These are phyloP conservation scores for Tachypleus tridentatus DNA, from an alignment of 1,140 invertebrate species.

Conservation along the genomic window DNA sequence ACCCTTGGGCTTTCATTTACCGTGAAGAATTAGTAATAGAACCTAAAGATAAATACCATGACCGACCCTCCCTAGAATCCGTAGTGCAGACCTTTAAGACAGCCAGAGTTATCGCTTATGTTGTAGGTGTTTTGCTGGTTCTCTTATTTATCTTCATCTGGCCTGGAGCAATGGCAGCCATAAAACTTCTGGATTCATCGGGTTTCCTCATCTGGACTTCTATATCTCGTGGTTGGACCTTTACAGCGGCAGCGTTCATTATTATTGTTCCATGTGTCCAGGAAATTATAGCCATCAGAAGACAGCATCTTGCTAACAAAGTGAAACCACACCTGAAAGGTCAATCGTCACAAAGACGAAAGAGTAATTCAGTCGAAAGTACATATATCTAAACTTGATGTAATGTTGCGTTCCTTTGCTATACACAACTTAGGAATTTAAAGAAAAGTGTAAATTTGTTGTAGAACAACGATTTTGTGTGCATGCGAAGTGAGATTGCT, in stretches of 20 bases:
- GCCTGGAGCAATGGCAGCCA: slow-evolving; percentile 13
- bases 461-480: too few relatives aligned
- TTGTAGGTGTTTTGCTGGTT: slow-evolving; percentile 10
- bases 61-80: slow-evolving; percentile 2
- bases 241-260: not conserved
- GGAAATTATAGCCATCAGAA: not conserved
- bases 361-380: too few relatives aligned
- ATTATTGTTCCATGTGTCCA: not conserved
- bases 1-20: slow-evolving; percentile 36
- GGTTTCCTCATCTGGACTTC: not conserved
- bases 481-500: too few relatives aligned
- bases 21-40: slow-evolving; percentile 16
- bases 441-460: too few relatives aligned
- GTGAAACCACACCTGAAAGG: too few relatives aligned
- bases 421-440: too few relatives aligned
- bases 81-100: slow-evolving; percentile 10
- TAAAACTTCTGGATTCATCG: not conserved
- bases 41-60: not conserved
- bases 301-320: too few relatives aligned
- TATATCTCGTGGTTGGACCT: not conserved
- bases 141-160: slow-evolving; percentile 17
- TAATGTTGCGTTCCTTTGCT: too few relatives aligned
- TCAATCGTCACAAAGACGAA: too few relatives aligned
- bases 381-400: too few relatives aligned
- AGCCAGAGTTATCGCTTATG: slow-evolving; percentile 14